A percentile compares a stretch with the other conserved stretches of the same genome.
Evolutionary conservation across 2,888 invertebrate species (phyloP).

Genomic region (Lysandra bellargus): DNA sequence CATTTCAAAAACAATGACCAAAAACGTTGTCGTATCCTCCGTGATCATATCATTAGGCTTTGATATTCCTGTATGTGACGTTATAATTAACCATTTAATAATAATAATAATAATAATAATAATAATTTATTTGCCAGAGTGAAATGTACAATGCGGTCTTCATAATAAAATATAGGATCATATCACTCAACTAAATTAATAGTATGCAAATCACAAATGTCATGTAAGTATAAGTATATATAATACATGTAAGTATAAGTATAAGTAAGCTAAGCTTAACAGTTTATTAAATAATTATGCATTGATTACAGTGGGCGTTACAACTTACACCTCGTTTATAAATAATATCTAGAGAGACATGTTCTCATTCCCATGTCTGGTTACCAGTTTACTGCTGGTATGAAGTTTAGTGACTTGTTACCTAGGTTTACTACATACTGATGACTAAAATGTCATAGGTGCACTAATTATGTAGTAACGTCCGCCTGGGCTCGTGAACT

Average conservation of each 20-base stretch:
- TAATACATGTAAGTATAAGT: no score
- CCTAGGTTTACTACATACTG: background rate
- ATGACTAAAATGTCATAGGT: constrained; percentile 2
- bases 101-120: no score
- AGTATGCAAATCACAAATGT: no score
- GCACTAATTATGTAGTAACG: constrained; percentile 10
- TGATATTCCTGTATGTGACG: background rate
- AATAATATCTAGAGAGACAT: background rate
- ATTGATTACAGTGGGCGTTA: no score
- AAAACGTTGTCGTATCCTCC: background rate
- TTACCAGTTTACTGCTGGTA: background rate
- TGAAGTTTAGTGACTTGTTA: background rate
- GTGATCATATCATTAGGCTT: no score
- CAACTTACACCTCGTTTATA: background rate
- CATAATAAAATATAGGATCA: no score
- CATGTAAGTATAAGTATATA: no score
- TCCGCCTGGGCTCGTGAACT: constrained; percentile 19
- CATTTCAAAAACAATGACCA: background rate
- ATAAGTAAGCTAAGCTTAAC: no score
- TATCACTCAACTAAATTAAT: no score
- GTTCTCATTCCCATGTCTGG: background rate
- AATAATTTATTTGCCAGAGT: no score
- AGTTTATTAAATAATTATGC: background rate
- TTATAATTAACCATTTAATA: background rate
- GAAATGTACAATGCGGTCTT: no score